Percentiles rank a stretch among this genome's conserved stretches.
These are phyloP conservation scores for Sciaenops ocellatus DNA, from an alignment of 2,797 vertebrate species.

Conservation along the genomic window DNA sequence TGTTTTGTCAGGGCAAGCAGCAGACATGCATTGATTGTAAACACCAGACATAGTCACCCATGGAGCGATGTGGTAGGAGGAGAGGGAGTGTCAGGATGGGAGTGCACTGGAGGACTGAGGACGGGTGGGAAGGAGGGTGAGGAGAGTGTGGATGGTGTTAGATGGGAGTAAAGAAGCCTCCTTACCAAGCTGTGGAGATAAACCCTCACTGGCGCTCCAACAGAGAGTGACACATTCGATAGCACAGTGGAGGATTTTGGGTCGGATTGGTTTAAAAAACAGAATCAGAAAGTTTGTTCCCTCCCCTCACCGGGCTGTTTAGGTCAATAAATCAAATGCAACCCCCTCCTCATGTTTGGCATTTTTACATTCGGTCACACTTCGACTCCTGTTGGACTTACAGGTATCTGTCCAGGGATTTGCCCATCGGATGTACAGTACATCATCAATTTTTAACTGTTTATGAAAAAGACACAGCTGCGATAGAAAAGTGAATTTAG, in stretches of 20 bases:
- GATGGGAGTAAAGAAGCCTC: conserved; percentile 91
- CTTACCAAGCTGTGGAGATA: conserved; percentile 87
- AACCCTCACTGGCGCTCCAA: conserved; percentile 84
- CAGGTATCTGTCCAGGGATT: conserved; percentile 40
- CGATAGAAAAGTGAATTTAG: conserved; percentile 60
- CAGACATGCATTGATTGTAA: conserved; percentile 85
- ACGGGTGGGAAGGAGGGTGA: conserved; percentile 77
- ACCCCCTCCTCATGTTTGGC: conserved; percentile 63
- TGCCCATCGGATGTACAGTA: conserved; percentile 43
- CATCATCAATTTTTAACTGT: conserved; percentile 37
- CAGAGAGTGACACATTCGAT: conserved; percentile 77
- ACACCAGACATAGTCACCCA: conserved; percentile 88
- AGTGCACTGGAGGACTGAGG: conserved; percentile 81
- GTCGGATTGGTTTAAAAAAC: conserved; percentile 60
- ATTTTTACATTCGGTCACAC: conserved; percentile 63
- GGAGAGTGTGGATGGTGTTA: conserved; percentile 90
- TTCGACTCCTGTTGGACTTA: conserved; percentile 46
- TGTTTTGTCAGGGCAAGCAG: conserved; percentile 83
- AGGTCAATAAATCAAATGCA: conserved; percentile 64
- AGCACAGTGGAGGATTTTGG: conserved; percentile 70
- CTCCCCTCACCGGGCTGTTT: conserved; percentile 60
- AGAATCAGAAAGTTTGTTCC: conserved; percentile 25
- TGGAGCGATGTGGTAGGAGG: conserved; percentile 86
- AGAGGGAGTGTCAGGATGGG: conserved; percentile 85
- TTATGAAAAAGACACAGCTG: conserved; percentile 65